These are phyloP conservation scores for Nomada lathburiana DNA, from an alignment of 2,888 invertebrate species.

Conservation along the genomic window DNA sequence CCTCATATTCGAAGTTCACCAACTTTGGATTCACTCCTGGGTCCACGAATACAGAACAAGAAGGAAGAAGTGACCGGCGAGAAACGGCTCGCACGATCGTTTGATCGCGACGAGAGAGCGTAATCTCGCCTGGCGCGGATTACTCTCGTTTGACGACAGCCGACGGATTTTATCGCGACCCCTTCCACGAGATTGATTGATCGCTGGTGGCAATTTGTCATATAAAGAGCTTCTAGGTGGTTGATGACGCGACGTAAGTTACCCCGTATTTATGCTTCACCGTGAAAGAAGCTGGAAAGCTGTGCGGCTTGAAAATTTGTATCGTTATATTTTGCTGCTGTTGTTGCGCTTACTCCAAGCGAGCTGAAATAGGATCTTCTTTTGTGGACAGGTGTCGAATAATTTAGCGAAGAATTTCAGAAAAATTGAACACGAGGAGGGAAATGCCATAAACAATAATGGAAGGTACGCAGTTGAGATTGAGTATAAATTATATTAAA, in stretches of 20 bases:
- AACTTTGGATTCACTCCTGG: slow-evolving; percentile 60
- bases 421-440: too few species aligned
- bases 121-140: not conserved
- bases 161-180: slow-evolving; percentile 27
- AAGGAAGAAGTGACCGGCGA: slow-evolving; percentile 65
- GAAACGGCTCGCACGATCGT: slow-evolving; percentile 56
- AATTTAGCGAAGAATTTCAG: too few species aligned
- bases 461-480: too few species aligned
- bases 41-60: slow-evolving; percentile 39
- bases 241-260: not conserved
- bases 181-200: not conserved
- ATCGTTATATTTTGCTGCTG: too few species aligned
- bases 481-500: too few species aligned
- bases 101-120: slow-evolving; percentile 9
- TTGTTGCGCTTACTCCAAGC: too few species aligned
- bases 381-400: too few species aligned
- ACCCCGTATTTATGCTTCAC: not conserved
- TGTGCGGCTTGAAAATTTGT: too few species aligned
- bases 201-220: slow-evolving; percentile 28
- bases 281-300: not conserved
- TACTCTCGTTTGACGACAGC: not conserved
- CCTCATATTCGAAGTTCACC: slow-evolving; percentile 66
- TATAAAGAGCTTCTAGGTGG: too few species aligned
- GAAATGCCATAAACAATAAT: too few species aligned
- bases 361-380: too few species aligned